A percentile compares a stretch with the other conserved stretches of the same genome.
Evolutionary conservation across 2,797 vertebrate genomes (phyloP).

Genomic region (Sebastes oblongus): DNA sequence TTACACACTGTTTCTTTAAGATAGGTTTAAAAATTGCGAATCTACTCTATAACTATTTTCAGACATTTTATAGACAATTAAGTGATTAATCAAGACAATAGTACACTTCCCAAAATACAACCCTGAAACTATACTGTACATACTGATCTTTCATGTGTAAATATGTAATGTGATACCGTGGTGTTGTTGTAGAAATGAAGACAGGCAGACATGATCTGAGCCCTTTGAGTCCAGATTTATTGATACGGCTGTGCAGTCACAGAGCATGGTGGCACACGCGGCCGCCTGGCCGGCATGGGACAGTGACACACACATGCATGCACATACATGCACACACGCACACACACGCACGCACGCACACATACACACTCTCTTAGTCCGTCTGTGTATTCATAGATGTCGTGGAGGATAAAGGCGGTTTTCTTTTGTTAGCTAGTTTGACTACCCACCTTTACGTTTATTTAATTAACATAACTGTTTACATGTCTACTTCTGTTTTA

Average conservation of each 20-base stretch:
- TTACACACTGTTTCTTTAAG: too few relatives aligned
- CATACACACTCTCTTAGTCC: slow-evolving; percentile 2
- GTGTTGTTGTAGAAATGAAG: slow-evolving; percentile 64
- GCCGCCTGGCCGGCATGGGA: slow-evolving; percentile 68
- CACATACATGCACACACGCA: slow-evolving; percentile 26
- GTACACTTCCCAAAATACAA: neutral
- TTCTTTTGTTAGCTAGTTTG: neutral
- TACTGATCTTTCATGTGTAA: neutral
- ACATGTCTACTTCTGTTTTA: neutral
- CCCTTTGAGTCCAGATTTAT: slow-evolving; percentile 88
- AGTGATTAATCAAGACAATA: neutral
- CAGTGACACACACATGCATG: slow-evolving; percentile 57
- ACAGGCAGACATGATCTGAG: slow-evolving; percentile 83
- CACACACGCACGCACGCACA: neutral
- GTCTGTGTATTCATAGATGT: slow-evolving; percentile 16
- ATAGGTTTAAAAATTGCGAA: neutral
- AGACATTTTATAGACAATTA: neutral
- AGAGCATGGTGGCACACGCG: slow-evolving; percentile 79
- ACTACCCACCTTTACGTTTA: neutral
- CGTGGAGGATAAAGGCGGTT: slow-evolving; percentile 10
- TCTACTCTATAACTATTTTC: neutral
- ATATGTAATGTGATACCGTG: neutral
- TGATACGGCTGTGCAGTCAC: slow-evolving; percentile 84
- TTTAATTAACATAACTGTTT: neutral
- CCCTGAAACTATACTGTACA: neutral